Conservation (phyloP, 2,113 vertebrate genomes). For the Coturnix japonica region DNA sequence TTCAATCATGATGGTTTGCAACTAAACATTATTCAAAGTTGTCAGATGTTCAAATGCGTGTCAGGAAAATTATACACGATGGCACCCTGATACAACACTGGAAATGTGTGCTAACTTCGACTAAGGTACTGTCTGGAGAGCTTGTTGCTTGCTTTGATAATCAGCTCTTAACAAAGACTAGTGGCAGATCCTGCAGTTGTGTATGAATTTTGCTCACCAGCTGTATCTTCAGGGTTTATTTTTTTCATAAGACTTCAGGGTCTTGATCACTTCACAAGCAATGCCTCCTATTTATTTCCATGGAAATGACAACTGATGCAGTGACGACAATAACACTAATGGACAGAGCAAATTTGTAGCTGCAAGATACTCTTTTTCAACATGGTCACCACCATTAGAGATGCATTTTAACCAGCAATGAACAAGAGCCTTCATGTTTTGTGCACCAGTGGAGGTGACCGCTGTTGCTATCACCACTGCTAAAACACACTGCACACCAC, state of each 20-base stretch:
- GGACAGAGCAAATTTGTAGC: too few relatives aligned
- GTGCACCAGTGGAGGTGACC: too few relatives aligned
- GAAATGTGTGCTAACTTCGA: not conserved
- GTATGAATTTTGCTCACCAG: not conserved
- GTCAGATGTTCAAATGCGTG: not conserved
- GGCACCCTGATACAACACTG: not conserved
- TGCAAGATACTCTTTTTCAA: too few relatives aligned
- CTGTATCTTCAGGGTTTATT: not conserved
- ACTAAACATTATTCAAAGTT: not conserved
- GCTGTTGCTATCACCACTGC: too few relatives aligned
- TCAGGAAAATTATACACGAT: not conserved
- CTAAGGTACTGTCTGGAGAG: fast-evolving
- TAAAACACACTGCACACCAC: too few relatives aligned
- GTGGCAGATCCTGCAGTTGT: not conserved
- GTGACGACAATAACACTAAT: too few relatives aligned
- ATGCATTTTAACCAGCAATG: too few relatives aligned
- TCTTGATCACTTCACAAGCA: too few relatives aligned
- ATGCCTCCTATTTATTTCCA: too few relatives aligned
- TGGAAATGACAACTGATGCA: too few relatives aligned
- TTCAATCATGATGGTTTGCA: not conserved
- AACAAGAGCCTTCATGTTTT: too few relatives aligned
- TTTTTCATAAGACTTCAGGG: not conserved
- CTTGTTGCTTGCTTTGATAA: not conserved
- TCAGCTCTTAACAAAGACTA: not conserved
- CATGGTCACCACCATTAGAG: too few relatives aligned